Evolutionary conservation across 2,888 invertebrate species (phyloP), one percentile per base, ranked within the genome.

Genomic region (Caradrina kadenii): DNA sequence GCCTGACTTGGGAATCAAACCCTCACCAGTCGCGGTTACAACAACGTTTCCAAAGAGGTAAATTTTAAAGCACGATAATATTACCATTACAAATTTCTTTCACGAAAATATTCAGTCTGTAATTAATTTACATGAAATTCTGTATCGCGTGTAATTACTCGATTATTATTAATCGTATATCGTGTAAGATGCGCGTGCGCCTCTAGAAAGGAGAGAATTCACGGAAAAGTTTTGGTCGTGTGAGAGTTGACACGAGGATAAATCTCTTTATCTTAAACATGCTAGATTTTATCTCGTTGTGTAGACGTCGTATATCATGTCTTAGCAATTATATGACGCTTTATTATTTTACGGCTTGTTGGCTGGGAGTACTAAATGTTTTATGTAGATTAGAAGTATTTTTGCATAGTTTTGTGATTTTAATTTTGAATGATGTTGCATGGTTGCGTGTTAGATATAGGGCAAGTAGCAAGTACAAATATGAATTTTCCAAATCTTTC

Each of bases 231-330:
- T 82, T 64, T 73, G 72, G 68, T 45, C 42, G 72, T 79, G 63
- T 69, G 75, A 73, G 54, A 80, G 68, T 78, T 85, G 82, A 80
- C 85, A 81, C 72, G 72, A 61, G 62, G 62, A 78, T 85, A 78
- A 84, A 85, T 85, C 72, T 84, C 59, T 69, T 80, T 81, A 82
- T 81, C 81, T 78, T 55, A 61, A 64, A 72, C 80, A 82, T 73
- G 83, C 70, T 75, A 82, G 76, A 78, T 82, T 63, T 81, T 82
- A 79, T 76, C 77, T 78, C 39, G 50, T 69, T 52, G 63, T 55
- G 56, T 63, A 22, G 60, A 73, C 74, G 45, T 62, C 62, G 49
- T 68, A 69, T 63, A 52, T 72, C 59, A 62, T 73, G 74, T 74
- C 55, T 73, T 31, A 53, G 62, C 49, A 62, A 50, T 78, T 69